These are phyloP conservation scores for Smithornis capensis DNA, from an alignment of 2,113 vertebrate genomes.

Conservation along the genomic window DNA sequence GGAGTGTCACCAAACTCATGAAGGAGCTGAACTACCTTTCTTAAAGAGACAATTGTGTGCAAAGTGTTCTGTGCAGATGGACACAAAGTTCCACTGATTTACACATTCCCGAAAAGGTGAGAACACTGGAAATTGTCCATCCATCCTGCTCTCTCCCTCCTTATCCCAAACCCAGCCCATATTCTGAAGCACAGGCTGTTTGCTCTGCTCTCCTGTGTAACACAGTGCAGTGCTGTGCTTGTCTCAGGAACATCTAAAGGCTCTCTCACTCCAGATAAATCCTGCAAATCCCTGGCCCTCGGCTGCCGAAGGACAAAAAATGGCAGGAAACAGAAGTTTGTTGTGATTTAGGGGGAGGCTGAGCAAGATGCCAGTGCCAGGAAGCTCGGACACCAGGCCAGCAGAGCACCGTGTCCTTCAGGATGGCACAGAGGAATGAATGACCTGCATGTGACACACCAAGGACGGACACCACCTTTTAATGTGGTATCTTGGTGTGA, in stretches of 20 bases:
- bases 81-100: neutral
- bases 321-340: neutral
- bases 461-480: neutral
- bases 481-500: fast-evolving
- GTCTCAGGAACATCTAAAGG: neutral
- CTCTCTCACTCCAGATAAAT: neutral
- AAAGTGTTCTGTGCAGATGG: neutral
- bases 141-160: neutral
- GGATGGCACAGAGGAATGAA: fast-evolving
- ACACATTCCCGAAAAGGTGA: neutral
- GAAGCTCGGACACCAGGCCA: fast-evolving
- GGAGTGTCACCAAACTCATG: neutral
- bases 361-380: neutral
- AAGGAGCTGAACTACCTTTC: neutral
- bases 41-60: too few species aligned
- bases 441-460: fast-evolving
- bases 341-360: neutral
- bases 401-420: neutral
- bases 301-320: neutral
- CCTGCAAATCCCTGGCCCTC: neutral
- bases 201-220: neutral
- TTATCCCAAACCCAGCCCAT: neutral
- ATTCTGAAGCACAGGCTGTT: neutral
- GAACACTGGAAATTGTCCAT: too few species aligned
- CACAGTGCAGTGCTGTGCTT: neutral